Percentiles rank a stretch among this genome's conserved stretches.
Conservation (phyloP, 1,140 invertebrate genomes). For the Drosophila triauraria region DNA sequence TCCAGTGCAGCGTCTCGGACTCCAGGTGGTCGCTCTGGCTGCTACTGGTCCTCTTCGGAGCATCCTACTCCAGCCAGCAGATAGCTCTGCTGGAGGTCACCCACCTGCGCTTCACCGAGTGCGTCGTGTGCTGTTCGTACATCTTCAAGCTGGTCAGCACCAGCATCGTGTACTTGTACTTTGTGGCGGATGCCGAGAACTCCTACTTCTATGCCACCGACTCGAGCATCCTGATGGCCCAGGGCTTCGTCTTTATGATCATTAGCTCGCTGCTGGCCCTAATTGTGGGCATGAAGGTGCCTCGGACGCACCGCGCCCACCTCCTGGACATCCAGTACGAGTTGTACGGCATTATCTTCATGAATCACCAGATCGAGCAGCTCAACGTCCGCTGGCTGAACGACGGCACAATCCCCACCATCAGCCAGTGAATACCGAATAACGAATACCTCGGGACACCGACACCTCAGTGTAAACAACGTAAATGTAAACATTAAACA, state of each 20-base stretch:
- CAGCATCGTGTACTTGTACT: conserved; percentile 70
- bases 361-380: conserved; percentile 82
- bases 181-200: conserved; percentile 68
- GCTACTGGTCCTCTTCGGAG: conserved; percentile 68
- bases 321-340: conserved; percentile 78
- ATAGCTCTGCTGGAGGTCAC: conserved; percentile 72
- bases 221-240: conserved; percentile 74
- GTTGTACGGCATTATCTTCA: conserved; percentile 79
- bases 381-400: conserved; percentile 77
- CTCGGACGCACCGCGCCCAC: conserved; percentile 64
- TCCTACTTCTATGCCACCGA: conserved; percentile 79
- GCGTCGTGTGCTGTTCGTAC: conserved; percentile 61
- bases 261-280: conserved; percentile 72
- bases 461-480: neutral
- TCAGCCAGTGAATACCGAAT: conserved; percentile 50
- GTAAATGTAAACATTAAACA: neutral
- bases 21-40: conserved; percentile 71
- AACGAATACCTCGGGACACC: neutral
- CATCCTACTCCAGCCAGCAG: conserved; percentile 72
- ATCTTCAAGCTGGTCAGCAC: conserved; percentile 66
- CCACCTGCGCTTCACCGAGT: conserved; percentile 71
- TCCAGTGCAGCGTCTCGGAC: conserved; percentile 61
- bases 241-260: conserved; percentile 78
- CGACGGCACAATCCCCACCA: conserved; percentile 81
- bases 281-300: conserved; percentile 79